Evolutionary conservation across 2,797 vertebrate genomes (phyloP), one percentile per base, ranked within the genome.

Genomic region (Coilia nasus): DNA sequence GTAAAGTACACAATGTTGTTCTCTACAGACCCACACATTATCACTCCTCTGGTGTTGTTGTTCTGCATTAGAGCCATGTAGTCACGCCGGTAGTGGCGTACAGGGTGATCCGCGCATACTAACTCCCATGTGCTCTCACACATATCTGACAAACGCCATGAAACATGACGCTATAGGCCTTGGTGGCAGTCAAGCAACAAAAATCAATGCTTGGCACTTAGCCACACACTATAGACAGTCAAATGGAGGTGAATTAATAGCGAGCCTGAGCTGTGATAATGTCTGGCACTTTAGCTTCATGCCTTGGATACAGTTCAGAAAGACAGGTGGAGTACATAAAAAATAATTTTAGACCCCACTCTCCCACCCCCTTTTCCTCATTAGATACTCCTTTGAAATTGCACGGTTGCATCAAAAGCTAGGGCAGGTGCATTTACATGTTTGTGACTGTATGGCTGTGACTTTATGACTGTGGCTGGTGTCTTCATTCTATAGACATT

Each of bases 171-270:
- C 71, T 44, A 78, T 44, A 19, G 71, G 71, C 35, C 71, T 78
- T 78, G 71, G 44, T 78, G 41, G 71, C 71, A 78, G 71, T 78
- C 71, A 78, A 78, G 71, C 71, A 44, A 78, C 35, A 41, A 78
- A 78, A 78, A 78, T 78, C 71, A 78, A 78, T 78, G 41, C 71
- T 78, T 78, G 71, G 71, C 71, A 41, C 71, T 78, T 41, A 78
- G 71, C 71, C 71, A 44, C 23, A 78, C 71, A 21, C 71, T 78
- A 78, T 78, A 44, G 71, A 78, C 71, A 78, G 71, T 78, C 71
- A 78, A 78, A 78, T 21, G 35, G 71, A 78, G 71, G 71, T 78
- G 71, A 78, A 78, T 78, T 21, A 44, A 78, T 78, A 44, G 31
- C 41, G 19, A 78, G 71, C 71, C 71, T 41, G 31, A 78, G 71